These are phyloP conservation scores for Theristus sp. DNA, from an alignment of 2,888 invertebrate genomes.

Conservation along the genomic window DNA sequence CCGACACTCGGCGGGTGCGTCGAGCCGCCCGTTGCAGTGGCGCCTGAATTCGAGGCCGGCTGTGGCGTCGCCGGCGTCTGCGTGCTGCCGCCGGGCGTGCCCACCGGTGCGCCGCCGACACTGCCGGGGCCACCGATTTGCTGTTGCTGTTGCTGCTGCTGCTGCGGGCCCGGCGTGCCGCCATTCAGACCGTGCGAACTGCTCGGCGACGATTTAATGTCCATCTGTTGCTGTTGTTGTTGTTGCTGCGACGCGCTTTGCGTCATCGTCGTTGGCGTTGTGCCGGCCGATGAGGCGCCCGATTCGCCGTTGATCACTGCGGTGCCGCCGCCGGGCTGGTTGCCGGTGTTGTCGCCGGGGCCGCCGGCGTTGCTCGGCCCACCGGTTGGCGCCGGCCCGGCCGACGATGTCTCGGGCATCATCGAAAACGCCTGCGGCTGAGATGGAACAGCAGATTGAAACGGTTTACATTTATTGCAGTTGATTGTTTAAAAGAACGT, in stretches of 20 bases:
- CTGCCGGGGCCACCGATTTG: neutral
- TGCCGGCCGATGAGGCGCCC: neutral
- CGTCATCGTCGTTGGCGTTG: neutral
- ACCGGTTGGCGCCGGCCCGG: neutral
- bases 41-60: too few relatives aligned
- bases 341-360: too few relatives aligned
- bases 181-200: constrained; percentile 9
- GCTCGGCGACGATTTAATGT: neutral
- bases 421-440: neutral
- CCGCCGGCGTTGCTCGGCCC: neutral
- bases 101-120: neutral
- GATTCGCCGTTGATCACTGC: neutral
- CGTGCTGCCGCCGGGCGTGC: neutral
- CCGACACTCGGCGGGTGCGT: neutral
- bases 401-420: neutral
- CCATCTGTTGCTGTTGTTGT: neutral
- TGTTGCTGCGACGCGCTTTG: neutral
- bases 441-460: too few relatives aligned
- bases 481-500: too few relatives aligned
- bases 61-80: neutral
- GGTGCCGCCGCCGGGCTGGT: neutral
- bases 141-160: too few relatives aligned
- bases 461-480: too few relatives aligned
- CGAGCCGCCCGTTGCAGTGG: too few relatives aligned
- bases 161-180: neutral